Conservation (phyloP, 2,797 vertebrate genomes). For the Schizopygopsis malacanthus region DNA sequence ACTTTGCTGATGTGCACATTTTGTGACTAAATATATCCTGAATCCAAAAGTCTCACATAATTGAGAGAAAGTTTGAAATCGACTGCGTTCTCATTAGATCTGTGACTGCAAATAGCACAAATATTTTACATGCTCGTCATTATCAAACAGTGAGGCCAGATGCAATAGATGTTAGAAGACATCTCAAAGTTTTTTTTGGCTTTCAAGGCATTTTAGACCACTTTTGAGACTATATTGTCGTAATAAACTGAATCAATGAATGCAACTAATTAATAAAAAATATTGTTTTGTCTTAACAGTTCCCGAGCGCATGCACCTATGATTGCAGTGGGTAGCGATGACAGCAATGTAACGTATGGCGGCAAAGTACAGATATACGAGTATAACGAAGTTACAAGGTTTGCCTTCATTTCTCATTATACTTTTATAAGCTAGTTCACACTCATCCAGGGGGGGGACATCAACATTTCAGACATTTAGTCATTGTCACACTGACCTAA, state of each 20-base stretch:
- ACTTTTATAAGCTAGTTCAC: neutral
- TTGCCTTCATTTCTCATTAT: conserved; percentile 61
- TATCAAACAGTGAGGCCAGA: neutral
- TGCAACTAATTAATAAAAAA: neutral
- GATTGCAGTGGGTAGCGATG: conserved; percentile 97
- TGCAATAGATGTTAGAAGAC: too few species aligned
- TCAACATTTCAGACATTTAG: neutral
- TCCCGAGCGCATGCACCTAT: conserved; percentile 94
- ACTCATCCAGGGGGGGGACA: neutral
- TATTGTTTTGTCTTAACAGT: conserved; percentile 57
- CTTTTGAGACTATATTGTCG: neutral
- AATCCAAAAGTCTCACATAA: neutral
- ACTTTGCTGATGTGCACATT: neutral
- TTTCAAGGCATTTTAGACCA: neutral
- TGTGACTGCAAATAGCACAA: neutral
- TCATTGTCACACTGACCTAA: neutral
- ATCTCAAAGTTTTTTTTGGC: neutral
- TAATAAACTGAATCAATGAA: neutral
- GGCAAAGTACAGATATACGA: conserved; percentile 98
- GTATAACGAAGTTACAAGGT: conserved; percentile 98
- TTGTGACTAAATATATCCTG: neutral
- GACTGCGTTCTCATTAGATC: neutral
- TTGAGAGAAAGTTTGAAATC: too few species aligned
- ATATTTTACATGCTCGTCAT: neutral
- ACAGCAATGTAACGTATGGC: conserved; percentile 87